Evolutionary conservation across 2,888 invertebrate species (phyloP).

Genomic region (Melanophora roralis): DNA sequence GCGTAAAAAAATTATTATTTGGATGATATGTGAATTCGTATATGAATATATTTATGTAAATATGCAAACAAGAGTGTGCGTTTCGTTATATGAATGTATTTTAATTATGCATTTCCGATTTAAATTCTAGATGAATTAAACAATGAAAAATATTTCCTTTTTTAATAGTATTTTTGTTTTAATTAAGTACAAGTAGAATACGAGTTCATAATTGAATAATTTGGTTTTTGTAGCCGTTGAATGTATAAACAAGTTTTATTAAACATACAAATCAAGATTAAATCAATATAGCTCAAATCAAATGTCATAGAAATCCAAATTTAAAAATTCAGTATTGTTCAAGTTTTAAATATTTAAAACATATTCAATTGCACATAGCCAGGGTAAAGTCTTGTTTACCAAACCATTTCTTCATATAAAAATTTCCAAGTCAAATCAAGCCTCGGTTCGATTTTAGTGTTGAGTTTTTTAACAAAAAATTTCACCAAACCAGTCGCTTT

Average conservation of each 20-base stretch:
- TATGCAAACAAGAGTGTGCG: background rate
- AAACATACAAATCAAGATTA: conserved; percentile 25
- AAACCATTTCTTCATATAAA: too few relatives aligned
- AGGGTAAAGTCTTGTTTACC: too few relatives aligned
- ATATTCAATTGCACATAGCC: too few relatives aligned
- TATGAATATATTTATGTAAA: background rate
- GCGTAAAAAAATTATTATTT: conserved; percentile 5
- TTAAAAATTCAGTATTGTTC: too few relatives aligned
- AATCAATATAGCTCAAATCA: background rate
- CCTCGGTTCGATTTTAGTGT: too few relatives aligned
- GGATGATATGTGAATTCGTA: background rate
- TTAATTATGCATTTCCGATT: conserved; percentile 68
- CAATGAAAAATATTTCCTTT: conserved; percentile 47
- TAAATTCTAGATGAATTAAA: conserved; percentile 48
- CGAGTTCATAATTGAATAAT: conserved; percentile 33
- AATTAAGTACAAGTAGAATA: conserved; percentile 57
- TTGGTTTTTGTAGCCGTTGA: conserved; percentile 38
- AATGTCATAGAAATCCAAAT: too few relatives aligned
- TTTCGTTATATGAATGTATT: conserved; percentile 27
- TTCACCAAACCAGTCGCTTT: too few relatives aligned
- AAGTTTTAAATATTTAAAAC: too few relatives aligned
- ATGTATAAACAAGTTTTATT: conserved; percentile 41
- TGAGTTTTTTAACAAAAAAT: too few relatives aligned
- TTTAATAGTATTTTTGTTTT: conserved; percentile 33
- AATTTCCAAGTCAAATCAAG: too few relatives aligned